Conservation (phyloP, 2,797 vertebrate genomes). For the Mormyrops boulengeri region DNA sequence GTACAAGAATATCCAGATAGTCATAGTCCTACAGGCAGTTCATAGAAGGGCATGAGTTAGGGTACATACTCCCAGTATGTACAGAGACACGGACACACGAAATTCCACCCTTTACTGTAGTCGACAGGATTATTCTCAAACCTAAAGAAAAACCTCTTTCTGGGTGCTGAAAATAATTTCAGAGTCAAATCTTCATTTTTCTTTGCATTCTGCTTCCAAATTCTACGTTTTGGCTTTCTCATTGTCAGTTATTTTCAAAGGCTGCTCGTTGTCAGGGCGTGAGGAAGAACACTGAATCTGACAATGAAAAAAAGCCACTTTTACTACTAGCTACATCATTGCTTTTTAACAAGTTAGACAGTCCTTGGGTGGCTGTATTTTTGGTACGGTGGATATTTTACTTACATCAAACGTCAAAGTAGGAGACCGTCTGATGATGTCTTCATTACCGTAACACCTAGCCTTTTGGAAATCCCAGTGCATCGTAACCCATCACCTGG, state of each 20-base stretch:
- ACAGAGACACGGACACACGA: neutral
- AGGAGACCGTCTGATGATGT: neutral
- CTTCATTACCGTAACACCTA: neutral
- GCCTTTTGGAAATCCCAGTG: neutral
- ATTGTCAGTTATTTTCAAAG: neutral
- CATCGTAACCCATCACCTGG: neutral
- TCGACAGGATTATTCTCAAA: neutral
- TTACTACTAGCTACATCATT: neutral
- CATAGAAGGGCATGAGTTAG: neutral
- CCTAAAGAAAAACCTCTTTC: neutral
- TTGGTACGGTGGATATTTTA: neutral
- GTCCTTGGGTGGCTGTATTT: neutral
- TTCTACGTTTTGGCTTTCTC: neutral
- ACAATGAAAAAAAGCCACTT: neutral
- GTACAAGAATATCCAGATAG: neutral
- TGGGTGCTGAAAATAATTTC: neutral
- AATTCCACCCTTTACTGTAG: neutral
- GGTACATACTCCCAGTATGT: too few relatives aligned
- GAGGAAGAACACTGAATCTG: neutral
- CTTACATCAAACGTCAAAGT: neutral
- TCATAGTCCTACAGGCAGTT: neutral
- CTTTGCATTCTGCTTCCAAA: neutral
- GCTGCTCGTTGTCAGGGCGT: too few relatives aligned
- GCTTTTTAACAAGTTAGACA: neutral
- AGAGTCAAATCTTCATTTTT: neutral